These are phyloP conservation scores for Gonatopus flavifemur DNA, from an alignment of 1,140 invertebrate species.

Conservation along the genomic window DNA sequence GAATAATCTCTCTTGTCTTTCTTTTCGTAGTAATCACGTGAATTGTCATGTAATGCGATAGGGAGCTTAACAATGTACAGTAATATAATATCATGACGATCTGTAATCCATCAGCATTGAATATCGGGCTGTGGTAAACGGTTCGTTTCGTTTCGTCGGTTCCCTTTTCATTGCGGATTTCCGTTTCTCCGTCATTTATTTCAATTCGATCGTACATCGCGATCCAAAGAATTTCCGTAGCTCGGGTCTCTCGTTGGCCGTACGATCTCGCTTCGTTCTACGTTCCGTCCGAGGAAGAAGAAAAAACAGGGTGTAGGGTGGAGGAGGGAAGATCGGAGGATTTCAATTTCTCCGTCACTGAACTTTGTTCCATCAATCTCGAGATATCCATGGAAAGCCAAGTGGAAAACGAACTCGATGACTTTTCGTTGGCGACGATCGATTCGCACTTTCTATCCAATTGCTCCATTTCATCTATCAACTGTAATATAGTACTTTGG, in stretches of 20 bases:
- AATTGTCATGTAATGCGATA: too few relatives aligned
- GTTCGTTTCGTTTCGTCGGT: background rate
- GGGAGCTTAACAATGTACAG: too few relatives aligned
- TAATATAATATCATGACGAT: too few relatives aligned
- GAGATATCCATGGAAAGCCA: constrained; percentile 18
- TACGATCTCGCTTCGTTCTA: constrained; percentile 6
- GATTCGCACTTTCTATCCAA: constrained; percentile 17
- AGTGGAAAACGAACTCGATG: constrained; percentile 37
- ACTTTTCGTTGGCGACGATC: constrained; percentile 21
- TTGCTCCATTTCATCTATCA: too few relatives aligned
- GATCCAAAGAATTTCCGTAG: constrained; percentile 20
- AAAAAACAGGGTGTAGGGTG: background rate
- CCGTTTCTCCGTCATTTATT: constrained; percentile 20
- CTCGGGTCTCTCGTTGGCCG: constrained; percentile 1
- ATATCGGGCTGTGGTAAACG: too few relatives aligned
- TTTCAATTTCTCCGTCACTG: constrained; percentile 36
- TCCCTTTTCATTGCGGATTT: constrained; percentile 2
- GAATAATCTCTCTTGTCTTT: too few relatives aligned
- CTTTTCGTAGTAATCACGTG: too few relatives aligned
- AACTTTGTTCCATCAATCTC: constrained; percentile 33
- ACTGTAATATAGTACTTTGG: too few relatives aligned
- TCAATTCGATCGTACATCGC: constrained; percentile 13
- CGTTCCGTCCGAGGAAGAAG: too few relatives aligned
- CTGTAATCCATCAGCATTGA: too few relatives aligned
- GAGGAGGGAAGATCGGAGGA: constrained; percentile 15